phyloP scores from a whole-genome alignment of 1,140 invertebrate species.

The Calliphora vicina region DNA sequence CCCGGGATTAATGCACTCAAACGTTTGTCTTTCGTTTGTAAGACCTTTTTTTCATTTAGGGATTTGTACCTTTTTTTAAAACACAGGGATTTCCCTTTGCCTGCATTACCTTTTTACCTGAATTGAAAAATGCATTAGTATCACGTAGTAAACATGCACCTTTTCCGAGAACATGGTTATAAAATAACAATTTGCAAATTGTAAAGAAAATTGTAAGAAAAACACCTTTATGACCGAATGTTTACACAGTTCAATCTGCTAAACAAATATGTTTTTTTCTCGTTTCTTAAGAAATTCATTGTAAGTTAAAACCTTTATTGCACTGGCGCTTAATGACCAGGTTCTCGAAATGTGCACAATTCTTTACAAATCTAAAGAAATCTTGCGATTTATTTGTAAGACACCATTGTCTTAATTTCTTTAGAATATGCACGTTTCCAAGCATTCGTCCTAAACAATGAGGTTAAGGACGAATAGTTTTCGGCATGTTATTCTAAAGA shows the following conservation, averaged over 20 bases:
- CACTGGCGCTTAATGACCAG: constrained; percentile 6
- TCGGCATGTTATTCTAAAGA: too few species aligned
- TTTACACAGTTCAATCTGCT: neutral
- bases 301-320: neutral
- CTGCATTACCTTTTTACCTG: neutral
- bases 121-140: neutral
- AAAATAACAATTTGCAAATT: constrained; percentile 27
- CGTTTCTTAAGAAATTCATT: constrained; percentile 1
- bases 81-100: neutral
- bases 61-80: neutral
- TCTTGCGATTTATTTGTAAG: neutral
- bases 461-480: too few species aligned
- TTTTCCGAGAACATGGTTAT: constrained; percentile 1
- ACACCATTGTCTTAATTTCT: neutral
- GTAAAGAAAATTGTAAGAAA: constrained; percentile 8
- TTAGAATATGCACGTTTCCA: neutral
- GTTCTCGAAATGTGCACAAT: neutral
- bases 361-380: neutral
- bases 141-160: neutral
- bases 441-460: too few species aligned
- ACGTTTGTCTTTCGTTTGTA: neutral
- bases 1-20: neutral
- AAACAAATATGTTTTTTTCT: neutral
- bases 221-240: constrained; percentile 9
- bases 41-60: too few species aligned